Conservation (phyloP, 2,888 invertebrate genomes). For the Xanthostigma xanthostigma region DNA sequence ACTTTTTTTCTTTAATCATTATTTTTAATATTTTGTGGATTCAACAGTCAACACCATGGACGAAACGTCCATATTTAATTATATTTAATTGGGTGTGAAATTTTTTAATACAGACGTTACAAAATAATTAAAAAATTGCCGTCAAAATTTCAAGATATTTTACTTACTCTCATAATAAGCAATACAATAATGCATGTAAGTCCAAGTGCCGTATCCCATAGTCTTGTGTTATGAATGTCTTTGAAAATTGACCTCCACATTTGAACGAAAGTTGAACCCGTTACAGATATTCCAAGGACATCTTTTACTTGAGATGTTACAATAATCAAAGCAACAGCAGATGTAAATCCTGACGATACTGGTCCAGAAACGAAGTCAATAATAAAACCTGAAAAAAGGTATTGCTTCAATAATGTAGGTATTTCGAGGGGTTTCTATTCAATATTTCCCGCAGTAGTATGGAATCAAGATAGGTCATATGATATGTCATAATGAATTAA, state of each 20-base stretch:
- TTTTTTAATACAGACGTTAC: neutral
- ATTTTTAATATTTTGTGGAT: too few species aligned
- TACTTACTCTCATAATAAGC: conserved; percentile 57
- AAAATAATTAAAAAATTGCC: too few species aligned
- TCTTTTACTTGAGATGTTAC: conserved; percentile 80
- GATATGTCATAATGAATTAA: neutral
- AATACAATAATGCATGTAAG: conserved; percentile 57
- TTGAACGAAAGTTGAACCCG: conserved; percentile 61
- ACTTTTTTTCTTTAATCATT: too few species aligned
- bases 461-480: neutral
- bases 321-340: conserved; percentile 78
- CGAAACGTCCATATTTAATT: too few species aligned
- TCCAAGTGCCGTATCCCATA: conserved; percentile 65
- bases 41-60: neutral
- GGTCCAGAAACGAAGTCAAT: conserved; percentile 84
- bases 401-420: neutral
- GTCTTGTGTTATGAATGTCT: conserved; percentile 46
- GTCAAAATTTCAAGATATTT: neutral
- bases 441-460: neutral
- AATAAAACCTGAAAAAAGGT: conserved; percentile 47
- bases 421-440: too few species aligned
- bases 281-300: conserved; percentile 55
- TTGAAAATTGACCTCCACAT: conserved; percentile 59
- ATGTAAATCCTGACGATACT: conserved; percentile 79
- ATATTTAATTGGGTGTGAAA: too few species aligned